Conservation (phyloP, 2,797 vertebrate species). For the Neostethus bicornis region DNA sequence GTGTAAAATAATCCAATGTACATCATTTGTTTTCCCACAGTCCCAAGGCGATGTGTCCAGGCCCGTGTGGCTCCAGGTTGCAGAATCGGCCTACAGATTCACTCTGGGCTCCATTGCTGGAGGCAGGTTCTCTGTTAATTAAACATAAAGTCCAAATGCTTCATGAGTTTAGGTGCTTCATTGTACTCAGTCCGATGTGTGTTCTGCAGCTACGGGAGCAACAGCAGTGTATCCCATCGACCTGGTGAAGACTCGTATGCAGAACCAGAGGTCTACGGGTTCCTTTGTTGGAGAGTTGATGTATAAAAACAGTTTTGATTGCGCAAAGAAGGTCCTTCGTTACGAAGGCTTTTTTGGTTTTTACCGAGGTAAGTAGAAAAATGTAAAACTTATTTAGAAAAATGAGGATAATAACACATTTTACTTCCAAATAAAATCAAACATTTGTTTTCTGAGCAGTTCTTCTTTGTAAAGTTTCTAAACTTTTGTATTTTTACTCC, state of each 20-base stretch:
- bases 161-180: neutral
- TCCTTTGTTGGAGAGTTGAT: slow-evolving; percentile 96
- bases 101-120: slow-evolving; percentile 94
- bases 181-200: neutral
- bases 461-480: too few species aligned
- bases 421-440: neutral
- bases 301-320: slow-evolving; percentile 99
- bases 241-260: slow-evolving; percentile 98
- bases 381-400: neutral
- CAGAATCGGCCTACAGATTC: slow-evolving; percentile 96
- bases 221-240: slow-evolving; percentile 98
- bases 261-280: slow-evolving; percentile 93
- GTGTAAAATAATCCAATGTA: neutral
- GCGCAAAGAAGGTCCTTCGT: slow-evolving; percentile 97
- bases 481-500: too few species aligned
- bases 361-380: slow-evolving; percentile 86
- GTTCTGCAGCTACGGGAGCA: slow-evolving; percentile 89
- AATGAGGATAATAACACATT: neutral
- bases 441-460: too few species aligned
- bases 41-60: slow-evolving; percentile 81
- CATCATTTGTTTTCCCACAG: slow-evolving; percentile 56
- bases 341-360: slow-evolving; percentile 98
- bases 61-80: slow-evolving; percentile 89
- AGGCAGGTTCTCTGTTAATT: slow-evolving; percentile 80
- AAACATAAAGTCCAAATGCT: too few species aligned